Percentiles rank a stretch among this genome's conserved stretches.
phyloP scores from a whole-genome alignment of 1,140 invertebrate genomes.

The Megalopta genalis region DNA sequence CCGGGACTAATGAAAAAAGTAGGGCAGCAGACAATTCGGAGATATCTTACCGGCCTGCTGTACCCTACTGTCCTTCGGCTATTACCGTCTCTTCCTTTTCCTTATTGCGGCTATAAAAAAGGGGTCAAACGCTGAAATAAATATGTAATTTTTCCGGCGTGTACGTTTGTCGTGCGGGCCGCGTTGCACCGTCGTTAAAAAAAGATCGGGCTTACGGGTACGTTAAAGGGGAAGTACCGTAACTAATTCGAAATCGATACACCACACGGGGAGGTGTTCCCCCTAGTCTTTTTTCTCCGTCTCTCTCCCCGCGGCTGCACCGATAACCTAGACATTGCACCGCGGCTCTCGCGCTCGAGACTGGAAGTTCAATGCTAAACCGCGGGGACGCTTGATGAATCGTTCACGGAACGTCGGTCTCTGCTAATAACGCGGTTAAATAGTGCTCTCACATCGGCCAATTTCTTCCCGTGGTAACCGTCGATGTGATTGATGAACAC shows the following conservation, averaged over 20 bases:
- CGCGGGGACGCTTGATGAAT: neutral
- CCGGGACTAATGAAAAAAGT: neutral
- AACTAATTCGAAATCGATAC: conserved; percentile 45
- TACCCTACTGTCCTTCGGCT: neutral
- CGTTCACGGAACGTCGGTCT: neutral
- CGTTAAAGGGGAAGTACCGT: conserved; percentile 33
- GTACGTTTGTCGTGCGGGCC: no score
- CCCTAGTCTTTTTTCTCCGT: no score
- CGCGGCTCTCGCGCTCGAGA: neutral
- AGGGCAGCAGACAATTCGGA: neutral
- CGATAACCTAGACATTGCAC: conserved; percentile 12
- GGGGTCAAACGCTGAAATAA: neutral
- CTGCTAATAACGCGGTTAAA: neutral
- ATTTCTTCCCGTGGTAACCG: conserved; percentile 66
- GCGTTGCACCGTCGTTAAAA: conserved; percentile 29
- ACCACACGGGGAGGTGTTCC: neutral
- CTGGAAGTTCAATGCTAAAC: neutral
- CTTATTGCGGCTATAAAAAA: neutral
- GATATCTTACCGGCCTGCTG: neutral
- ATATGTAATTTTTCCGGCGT: neutral
- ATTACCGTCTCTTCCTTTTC: neutral
- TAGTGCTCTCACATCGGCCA: conserved; percentile 59
- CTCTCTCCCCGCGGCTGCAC: neutral
- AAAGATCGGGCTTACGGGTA: conserved; percentile 28
- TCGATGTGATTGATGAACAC: conserved; percentile 73